Percentiles rank a stretch among this genome's conserved stretches.
Conservation (phyloP, 2,888 invertebrate species). For the Drosophila nigricruria region DNA sequence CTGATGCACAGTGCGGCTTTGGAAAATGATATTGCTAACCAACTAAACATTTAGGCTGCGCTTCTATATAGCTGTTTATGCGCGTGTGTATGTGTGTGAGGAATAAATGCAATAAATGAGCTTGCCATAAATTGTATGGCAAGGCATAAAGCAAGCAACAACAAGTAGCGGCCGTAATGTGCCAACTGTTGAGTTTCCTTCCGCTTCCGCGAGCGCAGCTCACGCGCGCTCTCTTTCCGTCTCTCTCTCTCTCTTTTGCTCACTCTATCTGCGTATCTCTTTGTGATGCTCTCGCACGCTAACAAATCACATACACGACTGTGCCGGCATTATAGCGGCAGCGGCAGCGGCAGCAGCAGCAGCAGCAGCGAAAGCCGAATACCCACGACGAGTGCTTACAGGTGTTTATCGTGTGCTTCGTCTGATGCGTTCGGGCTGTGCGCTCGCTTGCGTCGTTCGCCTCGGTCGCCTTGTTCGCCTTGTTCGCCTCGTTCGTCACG, state of each 20-base stretch:
- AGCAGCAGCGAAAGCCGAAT: constrained; percentile 1
- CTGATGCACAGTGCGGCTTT: constrained; percentile 23
- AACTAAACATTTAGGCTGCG: neutral
- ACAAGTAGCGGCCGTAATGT: constrained; percentile 66
- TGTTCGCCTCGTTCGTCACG: neutral
- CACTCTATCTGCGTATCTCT: neutral
- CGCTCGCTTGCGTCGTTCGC: constrained; percentile 3
- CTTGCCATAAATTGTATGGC: constrained; percentile 35
- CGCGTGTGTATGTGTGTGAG: neutral
- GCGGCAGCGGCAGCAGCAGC: constrained; percentile 8
- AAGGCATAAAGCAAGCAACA: constrained; percentile 30
- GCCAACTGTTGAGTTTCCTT: constrained; percentile 84
- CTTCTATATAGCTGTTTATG: neutral
- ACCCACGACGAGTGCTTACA: constrained; percentile 64
- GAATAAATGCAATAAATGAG: constrained; percentile 46
- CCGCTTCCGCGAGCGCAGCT: constrained; percentile 59
- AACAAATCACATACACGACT: constrained; percentile 24
- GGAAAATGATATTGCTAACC: neutral
- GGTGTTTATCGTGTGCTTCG: constrained; percentile 62
- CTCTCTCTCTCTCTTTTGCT: constrained; percentile 3
- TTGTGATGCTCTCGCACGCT: constrained; percentile 12
- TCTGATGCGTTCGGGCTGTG: neutral
- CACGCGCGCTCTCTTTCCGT: constrained; percentile 3
- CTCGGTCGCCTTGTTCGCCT: constrained; percentile 8
- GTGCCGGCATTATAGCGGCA: constrained; percentile 43